These are phyloP conservation scores for Rafetus swinhoei DNA, from an alignment of 2,113 vertebrate species.

Conservation along the genomic window DNA sequence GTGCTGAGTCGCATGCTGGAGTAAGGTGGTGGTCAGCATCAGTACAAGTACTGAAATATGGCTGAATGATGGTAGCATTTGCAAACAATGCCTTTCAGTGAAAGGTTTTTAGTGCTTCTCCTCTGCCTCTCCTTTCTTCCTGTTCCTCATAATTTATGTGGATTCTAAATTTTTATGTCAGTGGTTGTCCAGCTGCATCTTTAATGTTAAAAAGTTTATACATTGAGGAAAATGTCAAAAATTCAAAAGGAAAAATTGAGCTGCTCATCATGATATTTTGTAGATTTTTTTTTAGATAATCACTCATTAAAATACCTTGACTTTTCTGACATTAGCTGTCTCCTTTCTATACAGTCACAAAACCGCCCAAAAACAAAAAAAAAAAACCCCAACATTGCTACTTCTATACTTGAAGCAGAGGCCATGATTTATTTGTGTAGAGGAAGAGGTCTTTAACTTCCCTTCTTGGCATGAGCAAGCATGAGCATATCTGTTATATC, in stretches of 20 bases:
- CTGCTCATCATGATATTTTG: neutral
- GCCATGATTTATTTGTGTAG: neutral
- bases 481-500: neutral
- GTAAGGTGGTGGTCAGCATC: neutral
- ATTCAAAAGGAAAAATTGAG: neutral
- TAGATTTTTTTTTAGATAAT: neutral
- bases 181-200: neutral
- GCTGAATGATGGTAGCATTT: fast-evolving
- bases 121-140: neutral
- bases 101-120: neutral
- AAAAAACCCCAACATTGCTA: neutral
- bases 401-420: neutral
- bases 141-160: neutral
- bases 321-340: neutral
- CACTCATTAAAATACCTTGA: neutral
- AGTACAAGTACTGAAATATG: neutral
- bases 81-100: neutral
- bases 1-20: neutral
- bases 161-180: neutral
- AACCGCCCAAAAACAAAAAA: too few species aligned
- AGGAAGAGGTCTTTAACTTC: neutral
- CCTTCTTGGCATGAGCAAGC: neutral
- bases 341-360: neutral
- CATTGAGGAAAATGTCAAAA: neutral
- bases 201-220: neutral